Evolutionary conservation across 2,797 vertebrate species (phyloP).

Genomic region (Lepilemur septentrionalis): DNA sequence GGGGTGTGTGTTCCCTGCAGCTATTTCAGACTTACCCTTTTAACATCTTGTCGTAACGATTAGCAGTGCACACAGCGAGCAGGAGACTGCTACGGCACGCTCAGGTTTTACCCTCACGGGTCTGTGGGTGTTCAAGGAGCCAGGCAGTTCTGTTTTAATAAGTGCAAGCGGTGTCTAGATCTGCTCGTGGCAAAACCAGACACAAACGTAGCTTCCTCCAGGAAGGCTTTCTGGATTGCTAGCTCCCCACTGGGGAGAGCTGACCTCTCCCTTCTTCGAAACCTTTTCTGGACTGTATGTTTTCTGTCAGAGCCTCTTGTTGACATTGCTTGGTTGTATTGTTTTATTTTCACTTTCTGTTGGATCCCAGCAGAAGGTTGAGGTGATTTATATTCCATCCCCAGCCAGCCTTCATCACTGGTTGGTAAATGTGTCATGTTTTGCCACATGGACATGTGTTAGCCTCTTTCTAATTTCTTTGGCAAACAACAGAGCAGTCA

Average conservation of each 20-base stretch:
- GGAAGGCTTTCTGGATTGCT: neutral
- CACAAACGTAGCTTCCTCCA: too few species aligned
- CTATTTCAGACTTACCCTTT: neutral
- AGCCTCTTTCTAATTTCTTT: neutral
- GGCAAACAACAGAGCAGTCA: neutral
- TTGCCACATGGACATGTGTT: neutral
- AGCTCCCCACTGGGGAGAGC: neutral
- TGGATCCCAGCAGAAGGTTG: neutral
- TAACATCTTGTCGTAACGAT: neutral
- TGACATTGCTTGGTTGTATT: accelerated
- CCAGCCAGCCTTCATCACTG: neutral
- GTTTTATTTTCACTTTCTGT: neutral
- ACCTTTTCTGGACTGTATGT: accelerated
- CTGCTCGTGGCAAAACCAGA: neutral
- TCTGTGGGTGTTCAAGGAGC: accelerated
- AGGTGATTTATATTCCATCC: accelerated
- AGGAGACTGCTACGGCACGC: accelerated
- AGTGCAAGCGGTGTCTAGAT: accelerated
- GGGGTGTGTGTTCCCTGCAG: neutral
- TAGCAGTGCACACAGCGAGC: neutral
- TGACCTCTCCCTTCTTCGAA: accelerated
- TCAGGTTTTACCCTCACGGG: accelerated
- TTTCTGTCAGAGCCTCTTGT: too few species aligned
- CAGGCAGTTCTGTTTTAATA: neutral
- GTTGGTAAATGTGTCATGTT: neutral